A percentile compares a stretch with the other conserved stretches of the same genome.
Evolutionary conservation across 2,113 vertebrate species (phyloP).

Genomic region (Datnioides undecimradiatus): DNA sequence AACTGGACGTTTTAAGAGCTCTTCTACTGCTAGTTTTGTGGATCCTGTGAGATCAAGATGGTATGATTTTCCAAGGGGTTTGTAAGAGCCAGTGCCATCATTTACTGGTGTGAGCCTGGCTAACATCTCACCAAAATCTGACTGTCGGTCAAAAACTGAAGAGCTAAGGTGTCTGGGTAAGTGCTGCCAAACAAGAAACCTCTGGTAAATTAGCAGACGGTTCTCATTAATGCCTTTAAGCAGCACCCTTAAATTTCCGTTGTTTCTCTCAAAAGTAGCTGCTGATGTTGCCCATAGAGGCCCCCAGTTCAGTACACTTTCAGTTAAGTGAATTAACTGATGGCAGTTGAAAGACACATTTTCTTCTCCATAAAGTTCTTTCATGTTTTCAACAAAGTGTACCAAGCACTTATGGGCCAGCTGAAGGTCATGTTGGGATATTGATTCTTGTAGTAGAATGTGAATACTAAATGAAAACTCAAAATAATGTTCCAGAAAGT

Average conservation of each 20-base stretch:
- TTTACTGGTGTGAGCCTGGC: background rate
- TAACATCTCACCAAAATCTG: constrained; percentile 14
- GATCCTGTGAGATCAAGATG: constrained; percentile 1
- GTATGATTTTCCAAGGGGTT: background rate
- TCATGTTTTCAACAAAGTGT: constrained; percentile 17
- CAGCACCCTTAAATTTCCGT: constrained; percentile 2
- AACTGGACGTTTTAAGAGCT: background rate
- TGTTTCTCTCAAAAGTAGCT: constrained; percentile 48
- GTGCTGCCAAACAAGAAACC: constrained; percentile 15
- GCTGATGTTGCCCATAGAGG: constrained; percentile 51
- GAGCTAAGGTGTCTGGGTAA: constrained; percentile 24
- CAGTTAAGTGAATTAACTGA: constrained; percentile 45
- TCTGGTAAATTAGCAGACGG: background rate
- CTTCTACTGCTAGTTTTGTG: background rate
- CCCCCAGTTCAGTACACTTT: constrained; percentile 47
- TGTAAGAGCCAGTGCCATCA: background rate
- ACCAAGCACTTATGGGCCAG: background rate
- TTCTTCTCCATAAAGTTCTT: constrained; percentile 42
- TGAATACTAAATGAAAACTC: constrained; percentile 17
- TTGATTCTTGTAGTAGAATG: constrained; percentile 36
- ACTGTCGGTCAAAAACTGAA: background rate
- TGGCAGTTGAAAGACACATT: constrained; percentile 56
- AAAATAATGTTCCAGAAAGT: constrained; percentile 22
- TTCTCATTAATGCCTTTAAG: background rate
- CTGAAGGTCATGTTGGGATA: constrained; percentile 11